These are phyloP conservation scores for Eupeodes latifasciatus DNA, from an alignment of 2,888 invertebrate species.

Conservation along the genomic window DNA sequence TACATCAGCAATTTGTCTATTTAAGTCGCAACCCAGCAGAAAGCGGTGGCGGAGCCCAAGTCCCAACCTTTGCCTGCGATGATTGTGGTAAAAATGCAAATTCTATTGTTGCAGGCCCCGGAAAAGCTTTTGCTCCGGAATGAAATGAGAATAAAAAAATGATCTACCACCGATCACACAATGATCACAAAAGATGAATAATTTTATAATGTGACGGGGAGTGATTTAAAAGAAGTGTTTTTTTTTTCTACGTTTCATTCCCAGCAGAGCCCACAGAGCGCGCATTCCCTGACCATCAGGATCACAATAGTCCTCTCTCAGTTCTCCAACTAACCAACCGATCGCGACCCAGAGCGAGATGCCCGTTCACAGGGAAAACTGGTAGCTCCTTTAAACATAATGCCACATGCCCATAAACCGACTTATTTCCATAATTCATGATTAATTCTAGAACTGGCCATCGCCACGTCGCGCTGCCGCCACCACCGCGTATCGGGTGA, in stretches of 20 bases:
- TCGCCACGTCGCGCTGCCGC: background rate
- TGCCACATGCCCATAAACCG: slow-evolving; percentile 76
- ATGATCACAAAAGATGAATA: slow-evolving; percentile 76
- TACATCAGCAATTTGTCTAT: slow-evolving; percentile 76
- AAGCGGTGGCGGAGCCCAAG: slow-evolving; percentile 6
- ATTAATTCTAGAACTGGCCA: slow-evolving; percentile 73
- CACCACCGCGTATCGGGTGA: slow-evolving; percentile 6
- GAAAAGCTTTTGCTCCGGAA: slow-evolving; percentile 60
- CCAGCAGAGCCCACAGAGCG: slow-evolving; percentile 22
- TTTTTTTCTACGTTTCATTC: slow-evolving; percentile 23
- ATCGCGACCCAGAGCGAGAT: background rate
- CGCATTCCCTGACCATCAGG: slow-evolving; percentile 59
- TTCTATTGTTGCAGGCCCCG: slow-evolving; percentile 72
- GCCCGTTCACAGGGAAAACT: slow-evolving; percentile 48
- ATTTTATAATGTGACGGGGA: slow-evolving; percentile 75
- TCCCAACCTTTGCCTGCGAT: slow-evolving; percentile 38
- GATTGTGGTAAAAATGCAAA: slow-evolving; percentile 60
- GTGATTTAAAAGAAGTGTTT: slow-evolving; percentile 72
- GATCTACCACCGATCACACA: slow-evolving; percentile 75
- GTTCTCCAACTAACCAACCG: background rate
- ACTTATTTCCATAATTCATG: slow-evolving; percentile 77
- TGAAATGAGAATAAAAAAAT: slow-evolving; percentile 52
- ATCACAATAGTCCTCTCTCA: slow-evolving; percentile 6
- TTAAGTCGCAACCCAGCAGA: slow-evolving; percentile 54
- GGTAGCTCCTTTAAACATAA: slow-evolving; percentile 72